phyloP scores from a whole-genome alignment of 2,888 invertebrate species.

The Unio delphinus region DNA sequence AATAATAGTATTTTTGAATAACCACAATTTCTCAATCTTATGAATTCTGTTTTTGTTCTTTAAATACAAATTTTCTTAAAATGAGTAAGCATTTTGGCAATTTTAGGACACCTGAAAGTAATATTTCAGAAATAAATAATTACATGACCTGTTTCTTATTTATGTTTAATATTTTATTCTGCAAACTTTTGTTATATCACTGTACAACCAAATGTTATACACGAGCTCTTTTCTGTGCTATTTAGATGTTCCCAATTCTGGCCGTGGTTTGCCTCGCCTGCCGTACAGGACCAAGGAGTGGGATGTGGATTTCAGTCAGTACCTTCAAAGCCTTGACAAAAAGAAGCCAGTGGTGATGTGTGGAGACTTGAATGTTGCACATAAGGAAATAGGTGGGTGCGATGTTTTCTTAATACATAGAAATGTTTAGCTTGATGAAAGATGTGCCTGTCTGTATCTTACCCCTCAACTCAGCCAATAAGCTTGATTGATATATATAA shows the following conservation, averaged over 20 bases:
- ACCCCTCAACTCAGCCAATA: no score
- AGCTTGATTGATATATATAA: no score
- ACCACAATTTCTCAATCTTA: no score
- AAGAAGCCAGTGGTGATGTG: slow-evolving; percentile 95
- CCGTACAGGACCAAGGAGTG: slow-evolving; percentile 87
- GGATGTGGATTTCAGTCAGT: slow-evolving; percentile 87
- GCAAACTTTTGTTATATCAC: no score
- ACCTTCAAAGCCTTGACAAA: slow-evolving; percentile 84
- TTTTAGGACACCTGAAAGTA: no score
- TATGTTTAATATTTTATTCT: neutral
- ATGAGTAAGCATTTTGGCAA: no score
- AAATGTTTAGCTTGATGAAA: neutral
- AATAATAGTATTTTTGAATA: no score
- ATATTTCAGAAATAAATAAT: no score
- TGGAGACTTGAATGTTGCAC: slow-evolving; percentile 98
- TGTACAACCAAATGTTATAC: neutral
- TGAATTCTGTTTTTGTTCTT: no score
- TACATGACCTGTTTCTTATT: neutral
- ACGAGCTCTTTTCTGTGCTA: neutral
- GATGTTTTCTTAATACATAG: neutral
- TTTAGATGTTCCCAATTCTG: slow-evolving; percentile 93
- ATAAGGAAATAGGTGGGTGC: slow-evolving; percentile 88
- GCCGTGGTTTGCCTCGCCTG: slow-evolving; percentile 87
- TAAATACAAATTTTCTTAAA: no score
- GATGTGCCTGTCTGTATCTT: no score